Evolutionary conservation across 2,797 vertebrate genomes (phyloP).

Genomic region (Epinephelus awoara): DNA sequence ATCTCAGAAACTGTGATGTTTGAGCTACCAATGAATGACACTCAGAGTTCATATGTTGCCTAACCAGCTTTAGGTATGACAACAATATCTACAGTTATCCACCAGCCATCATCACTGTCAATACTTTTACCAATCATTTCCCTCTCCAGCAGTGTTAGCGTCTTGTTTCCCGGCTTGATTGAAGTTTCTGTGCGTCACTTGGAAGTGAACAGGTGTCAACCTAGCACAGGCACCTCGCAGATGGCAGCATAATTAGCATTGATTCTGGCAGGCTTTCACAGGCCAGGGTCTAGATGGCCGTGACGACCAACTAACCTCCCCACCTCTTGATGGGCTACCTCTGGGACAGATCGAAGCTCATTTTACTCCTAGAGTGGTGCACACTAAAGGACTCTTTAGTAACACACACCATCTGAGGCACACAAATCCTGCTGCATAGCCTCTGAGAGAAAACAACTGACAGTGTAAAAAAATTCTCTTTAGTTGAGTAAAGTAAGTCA

Average conservation of each 20-base stretch:
- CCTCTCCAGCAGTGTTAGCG: slow-evolving; percentile 60
- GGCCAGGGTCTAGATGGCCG: slow-evolving; percentile 85
- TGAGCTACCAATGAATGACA: slow-evolving; percentile 3
- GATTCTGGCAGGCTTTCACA: slow-evolving; percentile 86
- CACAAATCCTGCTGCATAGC: slow-evolving; percentile 49
- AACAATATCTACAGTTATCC: slow-evolving; percentile 44
- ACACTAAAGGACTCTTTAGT: slow-evolving; percentile 72
- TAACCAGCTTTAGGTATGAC: slow-evolving; percentile 22
- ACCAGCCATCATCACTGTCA: slow-evolving; percentile 55
- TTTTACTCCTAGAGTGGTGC: slow-evolving; percentile 78
- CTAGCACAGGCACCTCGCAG: slow-evolving; percentile 82
- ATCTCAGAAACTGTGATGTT: slow-evolving; percentile 18
- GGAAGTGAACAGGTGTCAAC: slow-evolving; percentile 87
- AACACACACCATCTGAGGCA: slow-evolving; percentile 65
- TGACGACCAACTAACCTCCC: slow-evolving; percentile 88
- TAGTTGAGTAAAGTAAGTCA: slow-evolving; percentile 6
- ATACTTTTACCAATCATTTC: slow-evolving; percentile 71
- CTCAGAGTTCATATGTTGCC: not conserved
- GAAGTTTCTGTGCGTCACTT: slow-evolving; percentile 81
- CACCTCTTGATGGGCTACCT: slow-evolving; percentile 87
- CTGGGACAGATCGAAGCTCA: slow-evolving; percentile 86
- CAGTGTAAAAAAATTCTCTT: slow-evolving; percentile 26
- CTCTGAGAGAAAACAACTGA: slow-evolving; percentile 46
- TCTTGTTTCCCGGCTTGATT: slow-evolving; percentile 77
- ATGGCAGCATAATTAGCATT: slow-evolving; percentile 89